Conservation (phyloP, 2,888 invertebrate genomes). For the Ctenicera cuprea region DNA sequence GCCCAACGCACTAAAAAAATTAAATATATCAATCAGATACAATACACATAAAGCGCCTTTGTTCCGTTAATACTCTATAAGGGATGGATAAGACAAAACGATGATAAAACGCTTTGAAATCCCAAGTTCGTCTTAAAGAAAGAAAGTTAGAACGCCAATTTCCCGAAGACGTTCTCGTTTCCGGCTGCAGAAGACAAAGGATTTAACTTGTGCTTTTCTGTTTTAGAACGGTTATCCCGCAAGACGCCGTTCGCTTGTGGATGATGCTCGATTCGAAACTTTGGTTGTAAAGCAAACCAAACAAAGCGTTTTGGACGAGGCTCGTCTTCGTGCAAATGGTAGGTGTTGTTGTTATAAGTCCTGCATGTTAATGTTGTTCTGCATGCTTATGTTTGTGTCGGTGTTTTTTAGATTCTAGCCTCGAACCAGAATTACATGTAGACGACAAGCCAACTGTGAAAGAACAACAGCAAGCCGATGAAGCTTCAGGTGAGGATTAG, state of each 20-base stretch:
- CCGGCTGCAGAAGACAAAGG: constrained; percentile 66
- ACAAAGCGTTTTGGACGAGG: constrained; percentile 93
- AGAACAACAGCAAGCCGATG: constrained; percentile 74
- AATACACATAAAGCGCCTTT: constrained; percentile 6
- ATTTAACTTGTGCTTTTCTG: constrained; percentile 53
- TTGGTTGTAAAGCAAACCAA: constrained; percentile 96
- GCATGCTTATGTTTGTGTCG: constrained; percentile 40
- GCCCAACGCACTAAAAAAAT: constrained; percentile 4
- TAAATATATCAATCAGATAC: not conserved
- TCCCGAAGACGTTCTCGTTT: constrained; percentile 61
- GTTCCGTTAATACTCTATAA: not conserved
- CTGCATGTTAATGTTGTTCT: constrained; percentile 3
- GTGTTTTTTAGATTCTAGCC: constrained; percentile 68
- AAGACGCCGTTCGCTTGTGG: constrained; percentile 95
- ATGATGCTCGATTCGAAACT: constrained; percentile 98
- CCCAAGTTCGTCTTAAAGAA: constrained; percentile 1
- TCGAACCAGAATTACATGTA: constrained; percentile 69
- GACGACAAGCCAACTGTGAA: constrained; percentile 66
- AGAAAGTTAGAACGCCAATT: constrained; percentile 60
- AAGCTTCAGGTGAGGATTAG: constrained; percentile 75
- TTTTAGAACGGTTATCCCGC: constrained; percentile 98
- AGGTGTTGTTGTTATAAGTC: constrained; percentile 66
- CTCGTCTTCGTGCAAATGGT: constrained; percentile 92
- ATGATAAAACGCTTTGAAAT: constrained; percentile 37
- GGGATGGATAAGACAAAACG: constrained; percentile 8